A percentile compares a stretch with the other conserved stretches of the same genome.
Evolutionary conservation across 2,797 vertebrate species (phyloP).

Genomic region (Gymnopithys bicolor): DNA sequence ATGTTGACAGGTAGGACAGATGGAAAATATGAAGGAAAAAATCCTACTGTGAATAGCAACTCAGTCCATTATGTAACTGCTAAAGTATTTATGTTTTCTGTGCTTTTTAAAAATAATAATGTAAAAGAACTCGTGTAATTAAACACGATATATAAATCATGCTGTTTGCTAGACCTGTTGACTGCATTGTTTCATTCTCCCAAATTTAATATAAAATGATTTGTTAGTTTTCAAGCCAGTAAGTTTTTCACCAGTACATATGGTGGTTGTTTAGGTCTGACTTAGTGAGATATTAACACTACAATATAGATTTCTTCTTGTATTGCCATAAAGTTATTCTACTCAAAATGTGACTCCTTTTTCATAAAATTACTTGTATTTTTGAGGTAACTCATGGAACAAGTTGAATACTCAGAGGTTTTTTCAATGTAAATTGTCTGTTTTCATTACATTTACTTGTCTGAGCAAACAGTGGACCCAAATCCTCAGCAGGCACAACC

Average conservation of each 20-base stretch:
- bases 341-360: constrained; percentile 10
- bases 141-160: constrained; percentile 74
- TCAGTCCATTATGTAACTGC: constrained; percentile 25
- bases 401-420: not conserved
- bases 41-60: constrained; percentile 24
- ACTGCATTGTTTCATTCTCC: constrained; percentile 61
- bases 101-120: constrained; percentile 62
- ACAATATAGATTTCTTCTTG: not conserved
- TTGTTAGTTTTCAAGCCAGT: constrained; percentile 71
- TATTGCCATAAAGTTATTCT: constrained; percentile 8
- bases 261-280: constrained; percentile 15
- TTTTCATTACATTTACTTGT: not conserved
- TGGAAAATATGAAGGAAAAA: constrained; percentile 13
- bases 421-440: not conserved
- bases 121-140: constrained; percentile 74
- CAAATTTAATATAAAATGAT: constrained; percentile 76
- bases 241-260: constrained; percentile 23
- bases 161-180: constrained; percentile 69
- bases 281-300: constrained; percentile 49
- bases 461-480: not conserved
- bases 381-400: not conserved
- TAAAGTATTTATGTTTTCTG: constrained; percentile 74
- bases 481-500: not conserved
- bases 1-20: not conserved
- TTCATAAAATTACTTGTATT: not conserved